Base-by-base conservation (phyloP, 2,113 vertebrate species). In the Pipa parva region DNA sequence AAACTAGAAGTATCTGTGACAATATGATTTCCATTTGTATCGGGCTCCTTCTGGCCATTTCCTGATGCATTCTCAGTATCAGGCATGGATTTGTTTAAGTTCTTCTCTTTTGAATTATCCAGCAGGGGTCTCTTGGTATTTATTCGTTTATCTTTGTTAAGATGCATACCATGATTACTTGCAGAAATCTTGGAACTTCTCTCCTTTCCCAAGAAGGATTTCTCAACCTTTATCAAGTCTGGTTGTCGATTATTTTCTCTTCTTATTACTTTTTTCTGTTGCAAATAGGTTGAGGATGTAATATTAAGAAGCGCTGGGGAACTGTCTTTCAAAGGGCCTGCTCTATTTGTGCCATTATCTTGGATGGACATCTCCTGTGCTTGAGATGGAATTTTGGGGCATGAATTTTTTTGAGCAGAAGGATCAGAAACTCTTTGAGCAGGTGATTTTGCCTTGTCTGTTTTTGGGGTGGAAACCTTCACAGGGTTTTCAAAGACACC, bases 401-500 rank as follows among this genome's bases (percentile, higher is more conserved):
- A 77, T 80, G 26, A 75, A 79, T 66, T 92, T n/a, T n/a, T n/a
- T 50, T 83, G 80, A 63, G 79, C 66, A 3, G 79, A 78, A 51
- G 84, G 81, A 46, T 93, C 90, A 1, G 26, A 82, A 57, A 45
- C 89, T 87, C 81, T 89, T 91, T 37, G 81, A 82, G 65, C 72
- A 18, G 71, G 74, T 1, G 75, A 74, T 75, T 89, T 94, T 20
- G 72, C 79, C 71, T 92, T 96, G 51, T 97, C 95, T 39, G 77
- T 79, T 71, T 90, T 92, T 64, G 74, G 57, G 46, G 79, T 73
- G 1, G 56, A 74, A 59, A 78, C 74, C 76, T 82, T 88, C 33
- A 76, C n/a, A 31, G 25, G 1, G 12, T 39, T 31, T 25, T 88
- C 85, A 1, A 72, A 78, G 62, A 67, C 15, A 17, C 58, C 17